Percentiles rank a stretch among this genome's conserved stretches.
Evolutionary conservation across 1,140 invertebrate genomes (phyloP).

Genomic region (Tyrophagus putrescentiae): DNA sequence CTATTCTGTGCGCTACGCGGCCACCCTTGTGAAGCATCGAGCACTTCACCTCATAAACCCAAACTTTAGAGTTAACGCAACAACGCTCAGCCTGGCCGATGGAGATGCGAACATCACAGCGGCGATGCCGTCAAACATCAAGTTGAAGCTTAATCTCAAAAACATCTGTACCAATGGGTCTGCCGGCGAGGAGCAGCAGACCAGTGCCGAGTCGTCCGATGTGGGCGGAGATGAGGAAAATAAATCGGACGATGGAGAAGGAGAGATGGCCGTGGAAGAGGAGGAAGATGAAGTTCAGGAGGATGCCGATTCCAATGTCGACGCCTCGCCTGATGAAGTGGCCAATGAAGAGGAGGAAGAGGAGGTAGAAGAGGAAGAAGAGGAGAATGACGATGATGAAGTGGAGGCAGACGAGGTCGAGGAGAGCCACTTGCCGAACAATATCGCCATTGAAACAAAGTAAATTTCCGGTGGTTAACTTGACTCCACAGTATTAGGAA

Average conservation of each 20-base stretch:
- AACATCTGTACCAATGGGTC: constrained; percentile 29
- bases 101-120: background rate
- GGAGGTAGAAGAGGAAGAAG: background rate
- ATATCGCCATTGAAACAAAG: background rate
- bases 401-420: background rate
- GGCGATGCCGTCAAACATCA: background rate
- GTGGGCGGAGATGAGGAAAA: constrained; percentile 31
- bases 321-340: too few species aligned
- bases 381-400: background rate
- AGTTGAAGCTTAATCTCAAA: constrained; percentile 18
- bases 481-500: too few species aligned
- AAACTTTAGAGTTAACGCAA: constrained; percentile 39
- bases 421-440: too few species aligned
- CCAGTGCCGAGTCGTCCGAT: constrained; percentile 30
- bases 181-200: constrained; percentile 21
- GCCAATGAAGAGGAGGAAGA: background rate
- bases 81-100: background rate
- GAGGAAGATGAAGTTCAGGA: background rate
- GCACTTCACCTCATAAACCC: constrained; percentile 55
- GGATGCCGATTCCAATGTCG: too few species aligned
- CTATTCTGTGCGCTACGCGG: constrained; percentile 71
- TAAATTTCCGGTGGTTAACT: too few species aligned
- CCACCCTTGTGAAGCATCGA: constrained; percentile 61
- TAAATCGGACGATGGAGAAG: background rate
- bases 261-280: background rate